Conservation (phyloP, 2,888 invertebrate genomes). For the Pheosia tremula region DNA sequence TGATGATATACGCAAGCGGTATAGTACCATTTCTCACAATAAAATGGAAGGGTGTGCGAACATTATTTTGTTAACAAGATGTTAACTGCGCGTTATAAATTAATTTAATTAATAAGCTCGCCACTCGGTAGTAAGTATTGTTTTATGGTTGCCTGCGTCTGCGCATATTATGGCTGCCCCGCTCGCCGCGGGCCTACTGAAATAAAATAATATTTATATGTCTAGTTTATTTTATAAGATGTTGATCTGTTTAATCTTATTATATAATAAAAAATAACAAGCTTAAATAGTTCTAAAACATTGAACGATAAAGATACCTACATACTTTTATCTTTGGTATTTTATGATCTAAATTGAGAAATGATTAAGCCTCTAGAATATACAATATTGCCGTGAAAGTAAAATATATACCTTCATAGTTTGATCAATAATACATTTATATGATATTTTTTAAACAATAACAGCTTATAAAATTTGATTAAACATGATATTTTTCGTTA, state of each 20-base stretch:
- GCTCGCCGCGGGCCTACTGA: conserved; percentile 38
- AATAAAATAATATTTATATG: conserved; percentile 46
- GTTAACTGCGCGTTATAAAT: conserved; percentile 43
- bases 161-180: conserved; percentile 43
- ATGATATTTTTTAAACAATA: too few species aligned
- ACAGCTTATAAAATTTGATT: too few species aligned
- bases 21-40: neutral
- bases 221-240: conserved; percentile 43
- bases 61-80: conserved; percentile 33
- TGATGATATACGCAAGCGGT: neutral
- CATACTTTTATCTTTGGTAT: too few species aligned
- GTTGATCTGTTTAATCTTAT: conserved; percentile 28
- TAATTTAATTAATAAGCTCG: conserved; percentile 60
- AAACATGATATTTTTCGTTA: too few species aligned
- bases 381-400: too few species aligned
- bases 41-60: conserved; percentile 13
- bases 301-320: neutral
- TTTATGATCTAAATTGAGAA: too few species aligned
- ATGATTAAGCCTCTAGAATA: too few species aligned
- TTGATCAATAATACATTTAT: too few species aligned
- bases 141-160: conserved; percentile 44
- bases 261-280: neutral
- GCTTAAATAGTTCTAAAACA: neutral
- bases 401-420: too few species aligned
- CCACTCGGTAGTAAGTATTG: conserved; percentile 57